Percentiles rank a stretch among this genome's conserved stretches.
These are phyloP conservation scores for Zalophus californianus DNA, from an alignment of 2,797 vertebrate genomes.

Conservation along the genomic window DNA sequence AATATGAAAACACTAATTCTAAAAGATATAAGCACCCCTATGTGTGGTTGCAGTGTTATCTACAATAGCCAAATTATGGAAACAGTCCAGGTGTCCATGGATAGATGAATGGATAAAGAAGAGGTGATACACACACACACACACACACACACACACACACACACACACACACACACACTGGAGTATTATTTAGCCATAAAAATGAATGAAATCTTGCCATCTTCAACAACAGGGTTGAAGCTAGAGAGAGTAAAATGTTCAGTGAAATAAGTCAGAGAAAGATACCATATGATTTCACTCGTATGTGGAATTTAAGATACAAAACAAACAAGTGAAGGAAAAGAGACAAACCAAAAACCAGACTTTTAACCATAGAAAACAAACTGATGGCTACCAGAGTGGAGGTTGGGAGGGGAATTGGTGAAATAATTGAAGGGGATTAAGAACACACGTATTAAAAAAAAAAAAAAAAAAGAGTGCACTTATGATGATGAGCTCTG, in stretches of 20 bases:
- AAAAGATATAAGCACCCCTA: background rate
- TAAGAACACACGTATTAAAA: background rate
- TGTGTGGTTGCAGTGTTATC: background rate
- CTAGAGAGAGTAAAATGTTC: background rate
- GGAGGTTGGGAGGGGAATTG: background rate
- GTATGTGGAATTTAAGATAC: background rate
- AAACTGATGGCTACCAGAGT: background rate
- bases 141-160: background rate
- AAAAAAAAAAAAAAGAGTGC: background rate
- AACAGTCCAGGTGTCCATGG: background rate
- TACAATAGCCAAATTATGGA: background rate
- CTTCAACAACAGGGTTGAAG: background rate
- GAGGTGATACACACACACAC: background rate
- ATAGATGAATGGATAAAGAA: background rate
- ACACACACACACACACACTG: background rate
- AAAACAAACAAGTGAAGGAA: background rate
- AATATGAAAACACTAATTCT: background rate
- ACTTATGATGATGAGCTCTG: background rate
- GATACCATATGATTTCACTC: background rate
- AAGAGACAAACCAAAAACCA: background rate
- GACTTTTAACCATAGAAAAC: background rate
- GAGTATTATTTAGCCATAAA: background rate
- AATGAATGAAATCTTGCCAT: background rate
- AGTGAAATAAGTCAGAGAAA: background rate
- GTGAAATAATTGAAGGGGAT: background rate